Evolutionary conservation across 2,797 vertebrate genomes (phyloP).

Genomic region (Periophthalmus magnuspinnatus): DNA sequence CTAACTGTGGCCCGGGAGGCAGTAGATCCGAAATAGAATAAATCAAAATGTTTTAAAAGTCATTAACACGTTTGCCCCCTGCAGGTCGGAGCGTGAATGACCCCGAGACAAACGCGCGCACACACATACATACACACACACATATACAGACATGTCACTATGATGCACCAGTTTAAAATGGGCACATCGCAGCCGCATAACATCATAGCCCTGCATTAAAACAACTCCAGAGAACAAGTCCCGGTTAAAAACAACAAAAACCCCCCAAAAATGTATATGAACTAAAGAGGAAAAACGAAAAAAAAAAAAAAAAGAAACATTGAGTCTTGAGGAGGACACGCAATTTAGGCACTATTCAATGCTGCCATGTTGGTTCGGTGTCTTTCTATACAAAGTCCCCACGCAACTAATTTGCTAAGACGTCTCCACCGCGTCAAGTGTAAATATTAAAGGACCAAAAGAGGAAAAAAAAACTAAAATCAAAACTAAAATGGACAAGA

Average conservation of each 20-base stretch:
- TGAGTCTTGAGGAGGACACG: constrained; percentile 45
- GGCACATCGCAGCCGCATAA: constrained; percentile 5
- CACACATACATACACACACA: constrained; percentile 4
- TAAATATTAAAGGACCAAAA: constrained; percentile 30
- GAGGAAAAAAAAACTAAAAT: constrained; percentile 65
- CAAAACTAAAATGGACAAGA: constrained; percentile 61
- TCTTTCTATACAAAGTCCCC: constrained; percentile 34
- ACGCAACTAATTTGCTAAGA: constrained; percentile 20
- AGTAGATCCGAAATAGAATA: constrained; percentile 9
- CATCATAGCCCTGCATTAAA: constrained; percentile 26
- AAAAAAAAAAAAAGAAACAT: constrained; percentile 16
- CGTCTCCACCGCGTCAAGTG: constrained; percentile 22
- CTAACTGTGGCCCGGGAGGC: constrained; percentile 28
- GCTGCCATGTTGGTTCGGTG: constrained; percentile 31
- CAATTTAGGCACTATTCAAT: constrained; percentile 44
- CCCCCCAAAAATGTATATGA: constrained; percentile 22
- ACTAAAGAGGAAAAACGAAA: constrained; percentile 13
- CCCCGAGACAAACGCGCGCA: constrained; percentile 56
- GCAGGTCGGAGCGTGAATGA: constrained; percentile 30
- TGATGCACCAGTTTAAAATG: constrained; percentile 45
- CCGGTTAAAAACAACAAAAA: constrained; percentile 30
- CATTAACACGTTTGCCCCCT: constrained; percentile 18
- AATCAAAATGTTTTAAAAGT: constrained; percentile 3
- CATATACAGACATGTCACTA: constrained; percentile 38
- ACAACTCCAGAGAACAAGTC: constrained; percentile 22